phyloP scores from a whole-genome alignment of 2,888 invertebrate species.

The Chloroclystis v-ata region DNA sequence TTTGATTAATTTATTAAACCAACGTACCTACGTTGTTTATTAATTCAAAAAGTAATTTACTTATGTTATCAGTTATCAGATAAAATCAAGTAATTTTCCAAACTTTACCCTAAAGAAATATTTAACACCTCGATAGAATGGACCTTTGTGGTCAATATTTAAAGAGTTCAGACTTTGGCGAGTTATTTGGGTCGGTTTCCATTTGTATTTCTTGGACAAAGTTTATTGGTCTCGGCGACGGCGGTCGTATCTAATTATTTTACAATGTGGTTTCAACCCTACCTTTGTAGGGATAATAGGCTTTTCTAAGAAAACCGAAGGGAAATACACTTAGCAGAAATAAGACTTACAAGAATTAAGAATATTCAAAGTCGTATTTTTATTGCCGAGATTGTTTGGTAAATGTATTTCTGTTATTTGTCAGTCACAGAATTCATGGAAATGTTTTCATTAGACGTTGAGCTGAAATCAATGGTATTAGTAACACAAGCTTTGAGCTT shows the following conservation, averaged over 20 bases:
- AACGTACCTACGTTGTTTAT: too few relatives aligned
- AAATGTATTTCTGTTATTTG: too few relatives aligned
- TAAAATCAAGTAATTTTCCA: too few relatives aligned
- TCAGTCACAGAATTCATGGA: too few relatives aligned
- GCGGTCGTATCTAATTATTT: constrained; percentile 15
- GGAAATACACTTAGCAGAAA: not conserved
- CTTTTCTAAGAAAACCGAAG: constrained; percentile 1
- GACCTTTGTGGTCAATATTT: constrained; percentile 21
- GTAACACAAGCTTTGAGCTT: too few relatives aligned
- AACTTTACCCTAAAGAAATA: constrained; percentile 1
- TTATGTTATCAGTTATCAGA: too few relatives aligned
- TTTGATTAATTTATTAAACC: too few relatives aligned
- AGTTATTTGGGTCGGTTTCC: constrained; percentile 23
- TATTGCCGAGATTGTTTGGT: too few relatives aligned
- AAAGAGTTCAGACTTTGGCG: constrained; percentile 25
- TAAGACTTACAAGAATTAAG: not conserved
- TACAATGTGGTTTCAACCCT: constrained; percentile 13
- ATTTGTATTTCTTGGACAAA: constrained; percentile 21
- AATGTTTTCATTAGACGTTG: too few relatives aligned
- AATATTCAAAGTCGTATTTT: too few relatives aligned
- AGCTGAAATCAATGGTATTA: too few relatives aligned
- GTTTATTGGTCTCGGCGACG: constrained; percentile 17
- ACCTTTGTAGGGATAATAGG: constrained; percentile 4
- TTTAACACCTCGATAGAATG: constrained; percentile 4
- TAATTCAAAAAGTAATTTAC: too few relatives aligned